Conservation (phyloP, 2,797 vertebrate genomes). For the Typhlichthys eigenmanni region DNA sequence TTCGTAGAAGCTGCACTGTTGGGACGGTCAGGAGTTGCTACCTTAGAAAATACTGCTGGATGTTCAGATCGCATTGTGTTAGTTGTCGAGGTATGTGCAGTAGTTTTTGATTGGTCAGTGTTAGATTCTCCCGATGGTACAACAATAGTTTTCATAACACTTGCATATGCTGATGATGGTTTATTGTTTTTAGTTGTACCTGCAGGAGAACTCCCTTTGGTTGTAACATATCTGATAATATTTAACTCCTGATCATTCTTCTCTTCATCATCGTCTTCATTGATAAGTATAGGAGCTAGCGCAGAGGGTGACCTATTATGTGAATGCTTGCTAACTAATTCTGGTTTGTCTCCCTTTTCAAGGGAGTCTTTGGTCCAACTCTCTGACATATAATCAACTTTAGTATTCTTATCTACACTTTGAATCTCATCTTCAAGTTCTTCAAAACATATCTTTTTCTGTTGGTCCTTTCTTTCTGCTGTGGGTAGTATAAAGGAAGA, state of each 20-base stretch:
- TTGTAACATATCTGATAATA: conserved; percentile 23
- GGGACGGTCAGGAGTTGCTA: conserved; percentile 57
- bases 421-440: conserved; percentile 17
- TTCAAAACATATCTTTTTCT: conserved; percentile 28
- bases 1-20: conserved; percentile 23
- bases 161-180: conserved; percentile 65
- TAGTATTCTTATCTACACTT: conserved; percentile 23
- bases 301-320: conserved; percentile 37
- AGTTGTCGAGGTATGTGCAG: conserved; percentile 1
- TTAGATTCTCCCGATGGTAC: conserved; percentile 19
- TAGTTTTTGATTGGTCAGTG: conserved; percentile 8
- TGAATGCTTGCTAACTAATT: conserved; percentile 21
- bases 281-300: conserved; percentile 61
- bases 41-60: conserved; percentile 76
- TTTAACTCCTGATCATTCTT: conserved; percentile 32
- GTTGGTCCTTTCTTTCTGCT: conserved; percentile 50
- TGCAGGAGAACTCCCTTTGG: conserved; percentile 13
- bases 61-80: conserved; percentile 57
- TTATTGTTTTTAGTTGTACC: conserved; percentile 15
- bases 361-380: conserved; percentile 53
- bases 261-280: conserved; percentile 48
- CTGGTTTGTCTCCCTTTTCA: conserved; percentile 19
- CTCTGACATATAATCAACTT: conserved; percentile 23
- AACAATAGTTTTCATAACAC: conserved; percentile 75
- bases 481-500: conserved; percentile 40